Conservation (phyloP, 2,113 vertebrate species). For the Myodes glareolus region DNA sequence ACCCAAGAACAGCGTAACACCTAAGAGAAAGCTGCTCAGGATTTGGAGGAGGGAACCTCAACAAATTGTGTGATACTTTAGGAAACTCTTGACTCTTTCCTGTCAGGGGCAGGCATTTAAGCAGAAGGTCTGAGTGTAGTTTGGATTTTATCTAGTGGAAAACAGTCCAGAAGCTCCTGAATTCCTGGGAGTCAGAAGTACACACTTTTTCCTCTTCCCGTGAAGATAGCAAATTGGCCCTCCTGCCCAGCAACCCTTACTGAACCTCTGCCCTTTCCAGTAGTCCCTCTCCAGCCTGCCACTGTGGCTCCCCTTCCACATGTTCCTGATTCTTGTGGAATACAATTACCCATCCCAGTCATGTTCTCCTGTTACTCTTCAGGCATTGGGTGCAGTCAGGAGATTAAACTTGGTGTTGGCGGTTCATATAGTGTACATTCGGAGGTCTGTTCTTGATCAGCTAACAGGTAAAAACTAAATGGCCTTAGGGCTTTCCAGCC, state of each 20-base stretch:
- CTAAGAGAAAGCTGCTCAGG: neutral
- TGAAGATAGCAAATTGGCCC: neutral
- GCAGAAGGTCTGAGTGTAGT: neutral
- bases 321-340: neutral
- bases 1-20: neutral
- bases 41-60: neutral
- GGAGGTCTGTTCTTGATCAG: neutral
- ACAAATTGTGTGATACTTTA: neutral
- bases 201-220: neutral
- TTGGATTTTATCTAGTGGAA: neutral
- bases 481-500: neutral
- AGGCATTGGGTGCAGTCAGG: neutral
- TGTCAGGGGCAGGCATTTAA: neutral
- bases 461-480: neutral
- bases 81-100: neutral
- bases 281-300: neutral
- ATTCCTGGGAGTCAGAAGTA: neutral
- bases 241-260: neutral
- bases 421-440: rapidly evolving
- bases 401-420: neutral
- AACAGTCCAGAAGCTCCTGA: neutral
- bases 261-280: neutral
- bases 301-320: neutral
- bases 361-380: neutral
- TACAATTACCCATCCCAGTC: neutral